phyloP scores from a whole-genome alignment of 1,140 invertebrate species.

The Drosophila malerkotliana region DNA sequence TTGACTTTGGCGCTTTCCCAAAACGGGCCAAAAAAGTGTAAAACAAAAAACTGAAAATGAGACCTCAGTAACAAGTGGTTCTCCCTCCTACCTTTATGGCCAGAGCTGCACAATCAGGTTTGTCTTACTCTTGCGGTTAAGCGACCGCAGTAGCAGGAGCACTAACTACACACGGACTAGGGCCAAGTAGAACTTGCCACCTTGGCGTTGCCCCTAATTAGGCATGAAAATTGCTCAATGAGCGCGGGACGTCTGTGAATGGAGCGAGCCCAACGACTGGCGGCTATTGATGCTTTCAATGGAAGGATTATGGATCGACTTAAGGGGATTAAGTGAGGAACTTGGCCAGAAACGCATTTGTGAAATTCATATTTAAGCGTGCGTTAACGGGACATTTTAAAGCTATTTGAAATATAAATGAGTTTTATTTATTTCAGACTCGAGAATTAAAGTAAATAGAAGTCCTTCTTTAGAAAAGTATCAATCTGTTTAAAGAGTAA shows the following conservation, averaged over 20 bases:
- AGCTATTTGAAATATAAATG: too few species aligned
- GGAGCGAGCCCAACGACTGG: background rate
- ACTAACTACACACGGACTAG: background rate
- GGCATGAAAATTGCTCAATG: conserved; percentile 63
- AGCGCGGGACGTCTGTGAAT: conserved; percentile 15
- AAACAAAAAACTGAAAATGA: conserved; percentile 24
- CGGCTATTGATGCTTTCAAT: background rate
- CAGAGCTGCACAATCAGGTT: conserved; percentile 28
- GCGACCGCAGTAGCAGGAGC: conserved; percentile 1
- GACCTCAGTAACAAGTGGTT: conserved; percentile 72
- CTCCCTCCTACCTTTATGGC: conserved; percentile 24
- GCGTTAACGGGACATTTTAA: too few species aligned
- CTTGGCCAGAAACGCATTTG: background rate
- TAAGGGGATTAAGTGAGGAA: background rate
- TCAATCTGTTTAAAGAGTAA: too few species aligned
- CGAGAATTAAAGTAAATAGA: too few species aligned
- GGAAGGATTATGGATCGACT: background rate
- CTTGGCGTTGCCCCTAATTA: conserved; percentile 56
- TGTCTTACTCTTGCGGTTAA: conserved; percentile 30
- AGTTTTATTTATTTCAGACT: too few species aligned
- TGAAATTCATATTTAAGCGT: too few species aligned
- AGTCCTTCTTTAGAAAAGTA: too few species aligned
- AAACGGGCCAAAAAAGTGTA: conserved; percentile 37
- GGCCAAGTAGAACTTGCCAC: conserved; percentile 11
- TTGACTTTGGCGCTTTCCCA: conserved; percentile 73